phyloP scores from a whole-genome alignment of 53 echinoderm and acorn worm genomes.

The Apostichopus leukothele region DNA sequence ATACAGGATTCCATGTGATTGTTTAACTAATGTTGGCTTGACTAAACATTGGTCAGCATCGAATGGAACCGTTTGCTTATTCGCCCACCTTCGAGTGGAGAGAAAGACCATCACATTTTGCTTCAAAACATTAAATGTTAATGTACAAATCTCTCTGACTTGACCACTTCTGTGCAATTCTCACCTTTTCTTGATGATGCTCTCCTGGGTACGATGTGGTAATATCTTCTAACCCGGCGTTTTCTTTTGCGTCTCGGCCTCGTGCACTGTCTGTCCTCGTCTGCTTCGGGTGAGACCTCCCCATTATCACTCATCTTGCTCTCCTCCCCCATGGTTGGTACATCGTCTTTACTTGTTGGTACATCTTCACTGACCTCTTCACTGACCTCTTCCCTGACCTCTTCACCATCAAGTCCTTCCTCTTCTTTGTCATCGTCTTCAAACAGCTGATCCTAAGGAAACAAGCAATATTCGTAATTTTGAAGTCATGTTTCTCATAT shows the following conservation, averaged over 20 bases:
- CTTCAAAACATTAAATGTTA: too few relatives aligned
- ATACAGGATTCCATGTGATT: too few relatives aligned
- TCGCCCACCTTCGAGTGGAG: too few relatives aligned
- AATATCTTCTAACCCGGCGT: conserved; percentile 7
- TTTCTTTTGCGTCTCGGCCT: conserved; percentile 22
- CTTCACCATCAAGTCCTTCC: background rate
- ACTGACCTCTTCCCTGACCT: background rate
- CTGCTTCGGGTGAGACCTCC: background rate
- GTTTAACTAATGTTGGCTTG: too few relatives aligned
- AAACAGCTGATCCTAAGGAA: background rate
- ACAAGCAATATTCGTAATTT: too few relatives aligned
- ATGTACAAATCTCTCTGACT: too few relatives aligned
- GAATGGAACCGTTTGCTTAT: too few relatives aligned
- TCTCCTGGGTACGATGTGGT: conserved; percentile 17
- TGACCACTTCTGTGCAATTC: background rate
- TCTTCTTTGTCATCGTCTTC: conserved; percentile 29
- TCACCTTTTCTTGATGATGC: conserved; percentile 40
- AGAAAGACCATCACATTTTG: too few relatives aligned
- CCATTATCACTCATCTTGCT: background rate
- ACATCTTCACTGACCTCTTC: background rate
- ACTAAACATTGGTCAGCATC: too few relatives aligned
- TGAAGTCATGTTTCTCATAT: too few relatives aligned
- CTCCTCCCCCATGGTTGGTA: background rate
- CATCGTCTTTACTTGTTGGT: background rate
- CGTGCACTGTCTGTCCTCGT: background rate